These are phyloP conservation scores for Agapetus fuscipes DNA, from an alignment of 2,888 invertebrate species.

Conservation along the genomic window DNA sequence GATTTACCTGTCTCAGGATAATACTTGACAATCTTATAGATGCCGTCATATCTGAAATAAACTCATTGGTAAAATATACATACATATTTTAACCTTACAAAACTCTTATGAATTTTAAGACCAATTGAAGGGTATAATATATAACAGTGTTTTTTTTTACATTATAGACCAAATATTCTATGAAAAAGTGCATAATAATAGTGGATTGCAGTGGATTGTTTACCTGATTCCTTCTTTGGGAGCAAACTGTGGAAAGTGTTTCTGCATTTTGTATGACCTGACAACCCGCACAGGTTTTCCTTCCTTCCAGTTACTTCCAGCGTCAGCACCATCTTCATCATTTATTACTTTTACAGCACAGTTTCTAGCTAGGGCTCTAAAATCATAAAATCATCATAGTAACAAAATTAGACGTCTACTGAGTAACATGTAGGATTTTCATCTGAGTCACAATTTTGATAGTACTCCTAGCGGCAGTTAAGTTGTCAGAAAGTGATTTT, in stretches of 20 bases:
- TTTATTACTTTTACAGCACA: constrained; percentile 57
- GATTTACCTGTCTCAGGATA: constrained; percentile 69
- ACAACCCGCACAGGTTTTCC: constrained; percentile 75
- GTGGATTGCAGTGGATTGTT: no score
- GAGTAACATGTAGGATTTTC: no score
- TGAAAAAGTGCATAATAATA: no score
- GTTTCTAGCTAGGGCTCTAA: constrained; percentile 67
- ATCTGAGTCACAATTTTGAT: no score
- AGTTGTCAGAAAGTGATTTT: no score
- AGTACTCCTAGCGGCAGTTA: no score
- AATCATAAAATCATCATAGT: no score
- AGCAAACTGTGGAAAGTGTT: constrained; percentile 66
- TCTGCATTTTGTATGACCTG: constrained; percentile 61
- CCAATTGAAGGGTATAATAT: no score
- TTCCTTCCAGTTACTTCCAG: constrained; percentile 55
- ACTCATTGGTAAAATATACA: neutral
- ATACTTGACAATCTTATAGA: constrained; percentile 80
- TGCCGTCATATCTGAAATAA: constrained; percentile 63
- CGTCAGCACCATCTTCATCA: constrained; percentile 55
- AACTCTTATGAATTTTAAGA: no score
- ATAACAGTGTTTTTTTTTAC: no score
- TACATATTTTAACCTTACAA: neutral
- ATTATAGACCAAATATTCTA: no score
- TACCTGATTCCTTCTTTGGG: constrained; percentile 61
- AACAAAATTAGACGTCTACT: no score